Conservation (phyloP, 2,797 vertebrate genomes). For the Argentina silus region DNA sequence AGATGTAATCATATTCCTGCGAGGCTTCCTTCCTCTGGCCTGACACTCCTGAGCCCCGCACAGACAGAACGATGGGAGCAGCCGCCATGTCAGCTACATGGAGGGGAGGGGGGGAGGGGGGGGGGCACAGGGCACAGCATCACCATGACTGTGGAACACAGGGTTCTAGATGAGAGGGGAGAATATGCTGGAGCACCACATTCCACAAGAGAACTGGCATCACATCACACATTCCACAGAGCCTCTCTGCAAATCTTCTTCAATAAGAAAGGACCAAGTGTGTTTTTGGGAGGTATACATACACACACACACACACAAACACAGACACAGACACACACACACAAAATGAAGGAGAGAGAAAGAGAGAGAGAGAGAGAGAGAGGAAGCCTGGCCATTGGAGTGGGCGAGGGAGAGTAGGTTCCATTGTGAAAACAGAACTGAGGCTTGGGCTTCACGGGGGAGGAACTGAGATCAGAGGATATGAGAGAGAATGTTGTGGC, state of each 20-base stretch:
- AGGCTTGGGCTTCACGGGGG: not conserved
- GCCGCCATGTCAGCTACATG: constrained; percentile 15
- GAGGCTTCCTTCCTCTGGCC: constrained; percentile 73
- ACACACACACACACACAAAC: no score
- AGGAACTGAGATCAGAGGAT: constrained; percentile 1
- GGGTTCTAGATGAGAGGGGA: not conserved
- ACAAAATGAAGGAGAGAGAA: not conserved
- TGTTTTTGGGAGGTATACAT: no score
- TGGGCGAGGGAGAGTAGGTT: not conserved
- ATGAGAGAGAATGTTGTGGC: not conserved
- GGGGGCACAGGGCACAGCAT: not conserved
- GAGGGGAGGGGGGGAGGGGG: not conserved
- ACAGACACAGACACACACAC: not conserved
- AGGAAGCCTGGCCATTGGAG: not conserved
- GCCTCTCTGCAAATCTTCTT: not conserved
- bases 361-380: not conserved
- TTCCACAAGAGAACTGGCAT: constrained; percentile 33
- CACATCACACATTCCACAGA: not conserved
- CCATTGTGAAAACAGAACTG: not conserved
- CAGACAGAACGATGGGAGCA: not conserved
- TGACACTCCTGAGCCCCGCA: not conserved
- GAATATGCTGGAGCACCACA: constrained; percentile 14
- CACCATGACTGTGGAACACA: not conserved
- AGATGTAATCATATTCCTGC: constrained; percentile 74
- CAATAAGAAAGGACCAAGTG: not conserved